These are phyloP conservation scores for Neotoma lepida DNA, from an alignment of 2,113 vertebrate species.

Conservation along the genomic window DNA sequence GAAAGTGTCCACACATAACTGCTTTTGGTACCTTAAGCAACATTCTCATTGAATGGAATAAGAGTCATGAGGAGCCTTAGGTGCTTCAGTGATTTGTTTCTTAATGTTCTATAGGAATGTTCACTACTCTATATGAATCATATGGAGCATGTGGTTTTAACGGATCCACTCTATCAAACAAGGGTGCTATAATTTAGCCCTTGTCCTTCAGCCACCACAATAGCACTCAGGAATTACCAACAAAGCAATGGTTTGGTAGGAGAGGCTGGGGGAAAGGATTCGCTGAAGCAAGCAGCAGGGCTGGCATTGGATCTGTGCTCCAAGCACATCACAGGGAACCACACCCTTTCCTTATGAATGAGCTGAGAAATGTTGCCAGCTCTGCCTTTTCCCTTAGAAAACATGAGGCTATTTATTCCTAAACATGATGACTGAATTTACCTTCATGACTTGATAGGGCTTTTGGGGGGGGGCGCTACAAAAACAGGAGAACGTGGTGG, in stretches of 20 bases:
- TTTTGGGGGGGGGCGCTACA: not conserved
- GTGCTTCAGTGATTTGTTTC: not conserved
- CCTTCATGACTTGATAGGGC: not conserved
- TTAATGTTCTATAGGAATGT: not conserved
- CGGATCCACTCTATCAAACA: not conserved
- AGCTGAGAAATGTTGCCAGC: constrained; percentile 28
- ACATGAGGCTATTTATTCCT: constrained; percentile 13
- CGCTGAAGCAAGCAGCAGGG: not conserved
- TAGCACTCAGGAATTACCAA: not conserved
- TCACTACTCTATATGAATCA: not conserved
- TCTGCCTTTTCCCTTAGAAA: constrained; percentile 38
- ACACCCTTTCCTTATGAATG: constrained; percentile 44
- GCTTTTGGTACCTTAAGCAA: constrained; percentile 15
- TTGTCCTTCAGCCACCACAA: not conserved
- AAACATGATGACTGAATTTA: not conserved
- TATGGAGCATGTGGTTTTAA: not conserved
- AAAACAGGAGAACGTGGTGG: not conserved
- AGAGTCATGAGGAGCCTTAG: not conserved
- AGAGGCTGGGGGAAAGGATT: not conserved
- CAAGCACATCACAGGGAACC: not conserved
- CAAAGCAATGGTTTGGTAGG: not conserved
- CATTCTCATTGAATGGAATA: constrained; percentile 15
- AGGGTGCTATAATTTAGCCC: not conserved
- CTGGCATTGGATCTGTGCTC: not conserved
- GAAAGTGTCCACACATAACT: not conserved